A percentile compares a stretch with the other conserved stretches of the same genome.
phyloP scores from a whole-genome alignment of 2,888 invertebrate genomes.

The Plagodis dolabraria region DNA sequence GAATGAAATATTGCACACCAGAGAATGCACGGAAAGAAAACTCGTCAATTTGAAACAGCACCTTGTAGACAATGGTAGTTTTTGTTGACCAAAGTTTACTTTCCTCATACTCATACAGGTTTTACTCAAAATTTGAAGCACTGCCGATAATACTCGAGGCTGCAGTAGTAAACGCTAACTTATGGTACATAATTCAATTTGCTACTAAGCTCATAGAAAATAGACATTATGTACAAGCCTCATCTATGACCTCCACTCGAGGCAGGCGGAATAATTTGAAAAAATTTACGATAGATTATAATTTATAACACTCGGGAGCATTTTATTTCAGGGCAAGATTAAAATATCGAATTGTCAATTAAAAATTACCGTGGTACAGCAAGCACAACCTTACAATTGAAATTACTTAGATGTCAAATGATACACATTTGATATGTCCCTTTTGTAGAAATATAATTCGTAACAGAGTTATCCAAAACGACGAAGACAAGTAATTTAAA shows the following conservation, averaged over 20 bases:
- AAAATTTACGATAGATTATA: not conserved
- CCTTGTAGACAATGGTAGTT: too few relatives aligned
- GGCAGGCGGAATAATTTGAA: slow-evolving; percentile 26
- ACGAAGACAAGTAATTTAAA: too few relatives aligned
- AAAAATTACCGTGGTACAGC: slow-evolving; percentile 67
- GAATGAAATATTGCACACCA: slow-evolving; percentile 18
- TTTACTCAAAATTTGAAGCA: slow-evolving; percentile 1
- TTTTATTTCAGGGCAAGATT: slow-evolving; percentile 59
- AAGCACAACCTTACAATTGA: slow-evolving; percentile 58
- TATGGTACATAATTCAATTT: slow-evolving; percentile 6
- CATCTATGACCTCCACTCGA: slow-evolving; percentile 23
- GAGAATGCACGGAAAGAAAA: too few relatives aligned
- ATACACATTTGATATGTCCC: slow-evolving; percentile 6
- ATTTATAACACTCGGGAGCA: slow-evolving; percentile 56
- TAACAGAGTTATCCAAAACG: too few relatives aligned
- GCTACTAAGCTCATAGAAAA: slow-evolving; percentile 37
- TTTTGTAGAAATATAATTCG: slow-evolving; percentile 3
- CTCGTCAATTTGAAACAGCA: too few relatives aligned
- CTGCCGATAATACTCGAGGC: slow-evolving; percentile 11
- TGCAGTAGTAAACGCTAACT: slow-evolving; percentile 2
- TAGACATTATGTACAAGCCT: slow-evolving; percentile 24
- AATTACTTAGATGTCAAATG: not conserved
- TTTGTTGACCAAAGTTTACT: too few relatives aligned
- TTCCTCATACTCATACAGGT: not conserved
- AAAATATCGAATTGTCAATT: slow-evolving; percentile 33